A percentile compares a stretch with the other conserved stretches of the same genome.
These are phyloP conservation scores for Rhyacichthys aspro DNA, from an alignment of 2,797 vertebrate genomes.

Conservation along the genomic window DNA sequence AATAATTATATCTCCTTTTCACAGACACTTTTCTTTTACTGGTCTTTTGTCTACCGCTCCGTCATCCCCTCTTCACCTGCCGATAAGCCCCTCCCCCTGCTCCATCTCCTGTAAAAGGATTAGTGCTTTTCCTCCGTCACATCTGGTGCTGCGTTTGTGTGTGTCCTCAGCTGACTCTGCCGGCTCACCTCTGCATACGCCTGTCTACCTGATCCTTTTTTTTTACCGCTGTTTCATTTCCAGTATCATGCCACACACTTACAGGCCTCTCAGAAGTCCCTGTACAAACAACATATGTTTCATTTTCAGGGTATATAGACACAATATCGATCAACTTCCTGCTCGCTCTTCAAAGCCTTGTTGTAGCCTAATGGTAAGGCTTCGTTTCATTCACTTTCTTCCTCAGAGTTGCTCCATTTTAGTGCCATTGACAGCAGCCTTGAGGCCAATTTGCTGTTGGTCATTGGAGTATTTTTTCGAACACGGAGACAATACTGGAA, in stretches of 20 bases:
- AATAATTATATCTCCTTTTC: not conserved
- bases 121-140: constrained; percentile 5
- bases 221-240: constrained; percentile 1
- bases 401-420: constrained; percentile 7
- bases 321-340: constrained; percentile 21
- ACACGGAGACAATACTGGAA: constrained; percentile 55
- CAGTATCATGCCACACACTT: not conserved
- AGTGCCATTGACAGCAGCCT: constrained; percentile 27
- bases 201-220: constrained; percentile 69
- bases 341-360: constrained; percentile 8
- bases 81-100: constrained; percentile 14
- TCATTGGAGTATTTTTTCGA: constrained; percentile 45
- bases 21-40: no score
- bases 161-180: constrained; percentile 38
- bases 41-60: constrained; percentile 20
- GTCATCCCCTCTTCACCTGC: not conserved
- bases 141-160: constrained; percentile 1
- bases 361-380: not conserved
- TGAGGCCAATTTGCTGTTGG: constrained; percentile 36
- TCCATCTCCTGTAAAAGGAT: constrained; percentile 11
- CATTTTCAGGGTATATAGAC: constrained; percentile 56
- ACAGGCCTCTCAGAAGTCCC: constrained; percentile 56
- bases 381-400: constrained; percentile 1
- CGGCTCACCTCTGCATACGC: constrained; percentile 11
- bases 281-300: constrained; percentile 61